Conservation (phyloP, 2,888 invertebrate species). For the Bimastos eiseni region DNA sequence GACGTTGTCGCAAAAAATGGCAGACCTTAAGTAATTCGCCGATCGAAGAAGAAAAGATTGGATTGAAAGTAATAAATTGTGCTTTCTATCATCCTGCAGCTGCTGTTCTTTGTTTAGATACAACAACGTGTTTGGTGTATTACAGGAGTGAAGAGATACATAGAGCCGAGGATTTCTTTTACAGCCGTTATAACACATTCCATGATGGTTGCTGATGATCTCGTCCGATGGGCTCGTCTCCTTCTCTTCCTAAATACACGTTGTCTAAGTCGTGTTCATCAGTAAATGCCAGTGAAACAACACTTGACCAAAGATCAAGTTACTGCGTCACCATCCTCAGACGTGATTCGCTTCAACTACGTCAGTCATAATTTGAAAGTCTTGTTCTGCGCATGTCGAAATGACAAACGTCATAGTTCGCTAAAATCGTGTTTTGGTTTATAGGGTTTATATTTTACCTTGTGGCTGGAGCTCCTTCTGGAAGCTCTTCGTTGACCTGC, state of each 20-base stretch:
- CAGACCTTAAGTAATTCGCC: not conserved
- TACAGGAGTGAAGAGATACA: not conserved
- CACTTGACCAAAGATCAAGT: not conserved
- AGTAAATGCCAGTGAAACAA: not conserved
- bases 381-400: not conserved
- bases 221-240: not conserved
- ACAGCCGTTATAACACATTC: too few species aligned
- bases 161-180: too few species aligned
- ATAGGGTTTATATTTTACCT: not conserved
- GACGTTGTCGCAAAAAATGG: not conserved
- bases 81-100: not conserved
- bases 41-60: not conserved
- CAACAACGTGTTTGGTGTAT: not conserved
- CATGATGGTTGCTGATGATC: not conserved
- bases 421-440: not conserved
- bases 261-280: not conserved
- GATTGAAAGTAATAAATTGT: not conserved
- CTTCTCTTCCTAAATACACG: not conserved
- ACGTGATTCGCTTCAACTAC: too few species aligned
- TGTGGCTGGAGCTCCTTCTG: not conserved
- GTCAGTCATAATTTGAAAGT: not conserved
- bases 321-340: not conserved
- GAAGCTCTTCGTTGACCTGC: not conserved
- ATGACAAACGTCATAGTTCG: too few species aligned
- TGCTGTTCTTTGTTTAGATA: not conserved